Evolutionary conservation across 2,888 invertebrate species (phyloP).

Genomic region (Parelbella ahira): DNA sequence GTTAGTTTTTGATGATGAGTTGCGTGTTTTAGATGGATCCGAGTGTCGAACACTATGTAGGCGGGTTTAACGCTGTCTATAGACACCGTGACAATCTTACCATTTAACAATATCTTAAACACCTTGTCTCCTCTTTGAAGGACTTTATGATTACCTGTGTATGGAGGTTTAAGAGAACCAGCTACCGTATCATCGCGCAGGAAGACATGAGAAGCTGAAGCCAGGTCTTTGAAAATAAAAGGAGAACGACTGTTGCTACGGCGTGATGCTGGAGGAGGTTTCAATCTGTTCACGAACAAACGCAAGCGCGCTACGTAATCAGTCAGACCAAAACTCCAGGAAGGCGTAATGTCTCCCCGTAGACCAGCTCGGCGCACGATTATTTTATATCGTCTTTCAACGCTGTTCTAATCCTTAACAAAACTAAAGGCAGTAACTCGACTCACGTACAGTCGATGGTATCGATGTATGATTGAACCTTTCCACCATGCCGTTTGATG

Average conservation of each 20-base stretch:
- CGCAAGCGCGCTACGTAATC: neutral
- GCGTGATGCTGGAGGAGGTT: neutral
- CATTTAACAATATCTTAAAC: conserved; percentile 30
- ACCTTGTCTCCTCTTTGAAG: conserved; percentile 30
- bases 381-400: too few relatives aligned
- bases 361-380: neutral
- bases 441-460: too few relatives aligned
- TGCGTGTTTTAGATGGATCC: too few relatives aligned
- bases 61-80: conserved; percentile 36
- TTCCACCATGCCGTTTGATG: conserved; percentile 6
- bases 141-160: conserved; percentile 35
- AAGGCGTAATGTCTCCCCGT: neutral
- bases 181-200: conserved; percentile 32
- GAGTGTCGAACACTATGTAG: conserved; percentile 13
- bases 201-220: conserved; percentile 29
- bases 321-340: neutral
- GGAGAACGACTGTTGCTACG: conserved; percentile 30
- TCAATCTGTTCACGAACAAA: neutral
- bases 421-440: too few relatives aligned
- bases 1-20: too few relatives aligned
- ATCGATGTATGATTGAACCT: neutral
- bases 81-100: conserved; percentile 30
- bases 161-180: conserved; percentile 34
- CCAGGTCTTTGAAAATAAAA: neutral
- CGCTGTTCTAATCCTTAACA: too few relatives aligned